phyloP scores from a whole-genome alignment of 2,888 invertebrate genomes.

The Diogma glabrata region DNA sequence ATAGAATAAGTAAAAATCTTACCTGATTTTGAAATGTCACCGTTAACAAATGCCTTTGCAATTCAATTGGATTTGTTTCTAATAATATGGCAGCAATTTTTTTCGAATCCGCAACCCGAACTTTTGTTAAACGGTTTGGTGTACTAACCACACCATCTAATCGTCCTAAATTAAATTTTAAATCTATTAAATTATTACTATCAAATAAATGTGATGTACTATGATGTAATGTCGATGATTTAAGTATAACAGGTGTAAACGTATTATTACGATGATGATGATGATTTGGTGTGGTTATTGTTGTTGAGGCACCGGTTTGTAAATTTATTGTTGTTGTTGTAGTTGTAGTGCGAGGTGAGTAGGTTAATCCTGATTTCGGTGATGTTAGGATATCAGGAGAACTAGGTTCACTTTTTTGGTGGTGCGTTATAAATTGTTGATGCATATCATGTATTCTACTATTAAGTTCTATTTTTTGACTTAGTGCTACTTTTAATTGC shows the following conservation, averaged over 20 bases:
- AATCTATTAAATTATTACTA: conserved; percentile 17
- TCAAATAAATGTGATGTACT: not conserved
- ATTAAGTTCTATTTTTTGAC: conserved; percentile 45
- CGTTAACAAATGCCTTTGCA: conserved; percentile 71
- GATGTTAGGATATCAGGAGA: conserved; percentile 9
- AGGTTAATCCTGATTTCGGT: not conserved
- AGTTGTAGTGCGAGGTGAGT: not conserved
- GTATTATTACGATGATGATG: not conserved
- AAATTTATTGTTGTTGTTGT: conserved; percentile 6
- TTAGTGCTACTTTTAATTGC: conserved; percentile 44
- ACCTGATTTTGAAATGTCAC: conserved; percentile 79
- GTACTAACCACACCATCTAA: conserved; percentile 58
- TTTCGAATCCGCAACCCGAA: conserved; percentile 54
- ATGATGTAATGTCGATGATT: conserved; percentile 5
- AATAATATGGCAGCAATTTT: conserved; percentile 74
- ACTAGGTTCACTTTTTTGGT: conserved; percentile 7
- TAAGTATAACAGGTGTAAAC: conserved; percentile 12
- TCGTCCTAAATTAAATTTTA: conserved; percentile 41
- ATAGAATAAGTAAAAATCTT: conserved; percentile 20
- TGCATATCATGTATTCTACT: conserved; percentile 45
- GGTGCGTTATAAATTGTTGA: conserved; percentile 22
- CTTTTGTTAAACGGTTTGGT: conserved; percentile 48
- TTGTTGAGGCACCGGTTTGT: too few species aligned
- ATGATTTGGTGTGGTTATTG: too few species aligned
- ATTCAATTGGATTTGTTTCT: conserved; percentile 69